phyloP scores from a whole-genome alignment of 2,888 invertebrate genomes.

The Catocala nupta region DNA sequence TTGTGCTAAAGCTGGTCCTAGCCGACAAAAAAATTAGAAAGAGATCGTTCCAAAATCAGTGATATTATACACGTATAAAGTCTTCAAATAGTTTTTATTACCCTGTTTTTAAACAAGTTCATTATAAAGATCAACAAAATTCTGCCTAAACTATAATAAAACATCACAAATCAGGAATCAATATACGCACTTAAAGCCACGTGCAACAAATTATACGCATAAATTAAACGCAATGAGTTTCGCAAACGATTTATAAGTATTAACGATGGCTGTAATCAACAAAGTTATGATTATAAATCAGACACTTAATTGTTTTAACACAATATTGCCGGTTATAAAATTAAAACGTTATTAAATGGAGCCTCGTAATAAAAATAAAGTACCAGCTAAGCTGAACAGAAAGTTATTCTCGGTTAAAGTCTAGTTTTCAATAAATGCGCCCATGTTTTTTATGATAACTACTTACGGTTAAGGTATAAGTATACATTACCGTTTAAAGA shows the following conservation, averaged over 20 bases:
- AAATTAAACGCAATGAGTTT: conserved; percentile 42
- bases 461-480: conserved; percentile 26
- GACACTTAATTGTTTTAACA: conserved; percentile 49
- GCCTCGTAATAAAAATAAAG: conserved; percentile 44
- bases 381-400: conserved; percentile 27
- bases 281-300: conserved; percentile 53
- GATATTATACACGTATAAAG: too few relatives aligned
- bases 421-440: conserved; percentile 34
- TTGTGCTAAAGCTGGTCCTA: too few relatives aligned
- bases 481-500: conserved; percentile 22
- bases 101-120: too few relatives aligned
- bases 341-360: conserved; percentile 53
- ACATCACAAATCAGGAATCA: background rate
- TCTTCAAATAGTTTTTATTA: too few relatives aligned
- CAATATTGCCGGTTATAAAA: conserved; percentile 56
- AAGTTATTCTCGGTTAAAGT: conserved; percentile 27
- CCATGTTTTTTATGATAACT: conserved; percentile 30
- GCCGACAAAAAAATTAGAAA: too few relatives aligned
- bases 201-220: conserved; percentile 40
- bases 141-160: background rate
- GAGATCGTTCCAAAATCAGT: too few relatives aligned
- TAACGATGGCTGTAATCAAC: conserved; percentile 46
- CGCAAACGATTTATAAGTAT: conserved; percentile 39
- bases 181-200: conserved; percentile 15
- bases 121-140: too few relatives aligned